phyloP scores from a whole-genome alignment of 2,797 vertebrate genomes.

The Salarias fasciatus region DNA sequence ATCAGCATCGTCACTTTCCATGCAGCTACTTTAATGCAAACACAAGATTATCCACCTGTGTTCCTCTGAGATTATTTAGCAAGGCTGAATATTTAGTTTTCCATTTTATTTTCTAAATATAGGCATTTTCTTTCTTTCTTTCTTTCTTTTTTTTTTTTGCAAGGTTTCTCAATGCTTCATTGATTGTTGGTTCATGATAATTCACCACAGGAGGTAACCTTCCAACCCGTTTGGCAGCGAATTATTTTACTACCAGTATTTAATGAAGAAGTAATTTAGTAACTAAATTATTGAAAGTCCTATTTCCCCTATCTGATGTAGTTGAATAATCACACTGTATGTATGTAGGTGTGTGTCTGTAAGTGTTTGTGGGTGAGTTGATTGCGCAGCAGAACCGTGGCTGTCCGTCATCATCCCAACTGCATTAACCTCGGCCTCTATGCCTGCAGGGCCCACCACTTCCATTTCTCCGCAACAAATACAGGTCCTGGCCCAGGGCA shows the following conservation, averaged over 20 bases:
- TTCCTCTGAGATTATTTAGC: not conserved
- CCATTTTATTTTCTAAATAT: not conserved
- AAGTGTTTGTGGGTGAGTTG: conserved; percentile 15
- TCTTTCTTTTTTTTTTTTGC: no score
- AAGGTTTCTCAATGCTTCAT: conserved; percentile 5
- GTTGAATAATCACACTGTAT: conserved; percentile 22
- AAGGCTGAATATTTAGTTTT: not conserved
- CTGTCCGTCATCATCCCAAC: conserved; percentile 77
- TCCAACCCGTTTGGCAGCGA: conserved; percentile 1
- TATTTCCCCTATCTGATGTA: conserved; percentile 36
- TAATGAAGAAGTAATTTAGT: conserved; percentile 17
- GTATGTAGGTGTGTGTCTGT: not conserved
- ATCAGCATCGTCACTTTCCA: not conserved
- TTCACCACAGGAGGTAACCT: conserved; percentile 1
- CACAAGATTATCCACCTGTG: not conserved
- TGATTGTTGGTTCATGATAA: not conserved
- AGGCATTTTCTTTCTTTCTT: not conserved
- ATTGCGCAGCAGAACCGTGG: conserved; percentile 46
- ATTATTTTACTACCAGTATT: conserved; percentile 10
- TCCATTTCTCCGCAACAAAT: conserved; percentile 83
- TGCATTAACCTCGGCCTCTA: conserved; percentile 81
- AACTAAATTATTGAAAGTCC: conserved; percentile 25
- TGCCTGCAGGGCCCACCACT: conserved; percentile 76
- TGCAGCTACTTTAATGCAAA: not conserved
- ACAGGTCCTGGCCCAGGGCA: conserved; percentile 77